These are phyloP conservation scores for Syritta pipiens DNA, from an alignment of 2,888 invertebrate genomes.

Conservation along the genomic window DNA sequence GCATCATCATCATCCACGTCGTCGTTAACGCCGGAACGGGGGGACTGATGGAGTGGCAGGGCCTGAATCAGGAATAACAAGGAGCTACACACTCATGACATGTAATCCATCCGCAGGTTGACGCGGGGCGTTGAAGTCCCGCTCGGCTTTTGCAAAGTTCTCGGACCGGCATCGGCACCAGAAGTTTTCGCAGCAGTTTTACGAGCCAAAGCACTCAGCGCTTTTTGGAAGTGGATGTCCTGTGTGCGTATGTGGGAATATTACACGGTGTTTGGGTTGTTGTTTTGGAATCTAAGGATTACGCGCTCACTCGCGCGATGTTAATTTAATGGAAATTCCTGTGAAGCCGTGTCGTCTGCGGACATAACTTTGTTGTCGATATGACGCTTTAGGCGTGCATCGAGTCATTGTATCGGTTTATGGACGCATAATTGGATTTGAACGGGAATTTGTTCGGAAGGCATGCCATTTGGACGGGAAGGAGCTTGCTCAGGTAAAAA, in stretches of 20 bases:
- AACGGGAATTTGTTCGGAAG: slow-evolving; percentile 21
- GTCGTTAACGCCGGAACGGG: too few species aligned
- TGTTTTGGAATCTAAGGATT: slow-evolving; percentile 63
- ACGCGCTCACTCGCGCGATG: slow-evolving; percentile 53
- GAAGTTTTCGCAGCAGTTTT: slow-evolving; percentile 46
- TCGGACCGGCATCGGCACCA: slow-evolving; percentile 38
- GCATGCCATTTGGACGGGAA: not conserved
- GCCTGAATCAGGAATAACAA: slow-evolving; percentile 55
- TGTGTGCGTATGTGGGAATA: slow-evolving; percentile 42
- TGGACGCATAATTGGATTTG: slow-evolving; percentile 26
- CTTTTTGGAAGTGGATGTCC: slow-evolving; percentile 32
- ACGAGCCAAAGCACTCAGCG: slow-evolving; percentile 30
- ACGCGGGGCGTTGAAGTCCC: slow-evolving; percentile 31
- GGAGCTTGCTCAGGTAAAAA: not conserved
- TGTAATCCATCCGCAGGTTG: slow-evolving; percentile 69
- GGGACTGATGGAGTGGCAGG: too few species aligned
- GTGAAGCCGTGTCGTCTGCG: slow-evolving; percentile 55
- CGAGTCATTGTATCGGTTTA: slow-evolving; percentile 20
- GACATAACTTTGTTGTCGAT: slow-evolving; percentile 55
- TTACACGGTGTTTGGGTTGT: slow-evolving; percentile 54
- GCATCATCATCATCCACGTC: slow-evolving; percentile 49
- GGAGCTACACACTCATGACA: slow-evolving; percentile 60
- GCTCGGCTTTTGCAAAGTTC: slow-evolving; percentile 50
- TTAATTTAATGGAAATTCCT: slow-evolving; percentile 67
- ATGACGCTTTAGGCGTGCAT: slow-evolving; percentile 23